Evolutionary conservation across 1,140 invertebrate species (phyloP).

Genomic region (Ooceraea biroi): DNA sequence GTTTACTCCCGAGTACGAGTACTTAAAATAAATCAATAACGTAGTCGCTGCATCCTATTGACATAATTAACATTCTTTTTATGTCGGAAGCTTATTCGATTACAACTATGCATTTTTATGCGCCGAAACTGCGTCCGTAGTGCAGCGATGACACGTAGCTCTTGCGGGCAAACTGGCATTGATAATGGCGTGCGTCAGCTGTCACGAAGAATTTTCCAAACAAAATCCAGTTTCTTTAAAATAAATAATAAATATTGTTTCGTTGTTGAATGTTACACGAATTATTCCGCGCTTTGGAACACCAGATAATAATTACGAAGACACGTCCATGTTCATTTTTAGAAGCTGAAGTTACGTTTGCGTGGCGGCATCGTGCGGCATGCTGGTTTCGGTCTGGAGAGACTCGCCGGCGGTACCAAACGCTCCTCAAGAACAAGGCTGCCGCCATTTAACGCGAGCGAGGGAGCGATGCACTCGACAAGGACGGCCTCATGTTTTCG

Average conservation of each 20-base stretch:
- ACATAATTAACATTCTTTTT: no score
- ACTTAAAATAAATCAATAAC: no score
- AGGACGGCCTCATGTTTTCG: conserved; percentile 75
- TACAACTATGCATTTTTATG: no score
- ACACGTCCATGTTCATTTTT: neutral
- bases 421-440: conserved; percentile 64
- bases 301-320: neutral
- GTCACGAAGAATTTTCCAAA: no score
- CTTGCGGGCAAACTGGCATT: no score
- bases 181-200: no score
- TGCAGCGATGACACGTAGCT: no score
- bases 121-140: no score
- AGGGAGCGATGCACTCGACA: conserved; percentile 75
- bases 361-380: neutral
- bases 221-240: neutral
- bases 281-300: neutral
- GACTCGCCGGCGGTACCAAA: conserved; percentile 7
- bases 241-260: neutral
- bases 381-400: conserved; percentile 1
- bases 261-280: neutral
- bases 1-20: no score
- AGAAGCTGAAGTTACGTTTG: neutral
- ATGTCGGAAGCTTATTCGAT: no score
- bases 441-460: conserved; percentile 49
- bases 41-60: no score